Percentiles rank a stretch among this genome's conserved stretches.
These are phyloP conservation scores for Anguilla anguilla DNA, from an alignment of 2,797 vertebrate genomes.

Conservation along the genomic window DNA sequence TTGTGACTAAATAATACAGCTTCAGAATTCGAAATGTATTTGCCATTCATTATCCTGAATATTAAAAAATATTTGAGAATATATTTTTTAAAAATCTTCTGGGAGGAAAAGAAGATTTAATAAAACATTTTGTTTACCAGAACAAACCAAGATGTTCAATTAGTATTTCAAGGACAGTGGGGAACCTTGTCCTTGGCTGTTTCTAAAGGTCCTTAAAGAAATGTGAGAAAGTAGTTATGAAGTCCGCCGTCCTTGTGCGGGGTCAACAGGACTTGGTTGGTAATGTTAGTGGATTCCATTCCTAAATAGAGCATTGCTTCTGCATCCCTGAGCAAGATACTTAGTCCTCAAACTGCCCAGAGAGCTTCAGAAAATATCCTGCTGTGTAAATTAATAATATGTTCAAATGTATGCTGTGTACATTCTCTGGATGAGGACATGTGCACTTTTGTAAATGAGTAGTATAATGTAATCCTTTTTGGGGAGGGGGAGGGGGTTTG, in stretches of 20 bases:
- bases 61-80: not conserved
- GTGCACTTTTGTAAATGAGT: not conserved
- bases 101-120: not conserved
- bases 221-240: not conserved
- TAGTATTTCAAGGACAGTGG: not conserved
- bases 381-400: not conserved
- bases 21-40: not conserved
- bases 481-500: not conserved
- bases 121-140: not conserved
- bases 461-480: not conserved
- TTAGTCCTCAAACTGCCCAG: not conserved
- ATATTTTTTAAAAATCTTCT: not conserved
- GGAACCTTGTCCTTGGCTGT: not conserved
- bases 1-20: not conserved
- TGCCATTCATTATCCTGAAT: not conserved
- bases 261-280: not conserved
- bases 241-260: not conserved
- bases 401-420: constrained; percentile 5
- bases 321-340: not conserved
- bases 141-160: not conserved
- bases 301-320: not conserved
- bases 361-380: not conserved
- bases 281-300: not conserved
- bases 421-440: not conserved
- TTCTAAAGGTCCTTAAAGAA: not conserved